Percentiles rank a stretch among this genome's conserved stretches.
Conservation (phyloP, 1,140 invertebrate species). For the Dreissena polymorpha region DNA sequence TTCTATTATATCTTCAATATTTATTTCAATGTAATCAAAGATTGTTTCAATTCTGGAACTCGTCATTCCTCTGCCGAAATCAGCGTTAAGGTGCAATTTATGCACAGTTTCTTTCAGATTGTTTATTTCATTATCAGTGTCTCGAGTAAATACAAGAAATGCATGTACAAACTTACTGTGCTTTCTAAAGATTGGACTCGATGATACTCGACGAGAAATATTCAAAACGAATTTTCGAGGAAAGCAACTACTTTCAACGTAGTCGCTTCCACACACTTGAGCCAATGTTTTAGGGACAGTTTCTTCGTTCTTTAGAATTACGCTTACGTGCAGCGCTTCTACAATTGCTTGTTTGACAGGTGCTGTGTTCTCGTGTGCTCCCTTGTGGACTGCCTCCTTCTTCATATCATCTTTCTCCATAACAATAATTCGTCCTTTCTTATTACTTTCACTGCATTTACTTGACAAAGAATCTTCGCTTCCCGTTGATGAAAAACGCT, state of each 20-base stretch:
- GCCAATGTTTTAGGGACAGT: not conserved
- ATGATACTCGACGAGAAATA: conserved; percentile 16
- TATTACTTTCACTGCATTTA: not conserved
- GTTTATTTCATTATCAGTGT: conserved; percentile 50
- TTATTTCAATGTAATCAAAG: conserved; percentile 55
- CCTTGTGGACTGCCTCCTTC: not conserved
- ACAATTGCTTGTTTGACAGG: not conserved
- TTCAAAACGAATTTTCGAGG: conserved; percentile 49
- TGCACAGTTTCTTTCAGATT: conserved; percentile 35
- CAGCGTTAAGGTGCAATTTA: conserved; percentile 33
- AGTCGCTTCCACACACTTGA: conserved; percentile 10
- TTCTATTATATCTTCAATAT: conserved; percentile 43
- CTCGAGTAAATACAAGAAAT: conserved; percentile 37
- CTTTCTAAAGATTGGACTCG: not conserved
- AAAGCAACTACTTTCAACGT: conserved; percentile 37
- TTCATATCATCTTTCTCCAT: not conserved
- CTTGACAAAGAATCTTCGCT: not conserved
- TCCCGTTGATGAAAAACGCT: not conserved
- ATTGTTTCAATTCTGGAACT: conserved; percentile 43
- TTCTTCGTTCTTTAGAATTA: conserved; percentile 21
- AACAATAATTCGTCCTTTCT: conserved; percentile 9
- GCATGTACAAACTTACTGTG: not conserved
- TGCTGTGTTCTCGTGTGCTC: not conserved
- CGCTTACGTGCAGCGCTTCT: conserved; percentile 5
- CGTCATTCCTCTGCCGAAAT: conserved; percentile 3